phyloP scores from a whole-genome alignment of 1,140 invertebrate genomes.

The Phymastichus coffea region DNA sequence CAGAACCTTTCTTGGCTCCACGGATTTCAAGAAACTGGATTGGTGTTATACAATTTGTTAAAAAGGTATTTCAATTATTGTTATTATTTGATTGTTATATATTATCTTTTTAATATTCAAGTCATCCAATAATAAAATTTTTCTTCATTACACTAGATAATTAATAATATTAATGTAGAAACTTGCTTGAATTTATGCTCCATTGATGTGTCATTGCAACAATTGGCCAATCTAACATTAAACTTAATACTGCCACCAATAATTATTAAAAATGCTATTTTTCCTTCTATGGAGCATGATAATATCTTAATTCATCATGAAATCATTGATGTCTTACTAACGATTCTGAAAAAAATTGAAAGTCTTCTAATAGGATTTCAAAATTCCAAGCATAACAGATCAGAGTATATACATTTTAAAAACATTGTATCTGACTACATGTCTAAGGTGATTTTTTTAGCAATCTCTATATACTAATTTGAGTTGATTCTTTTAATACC shows the following conservation, averaged over 20 bases:
- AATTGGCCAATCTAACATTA: conserved; percentile 40
- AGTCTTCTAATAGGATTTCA: conserved; percentile 31
- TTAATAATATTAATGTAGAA: conserved; percentile 39
- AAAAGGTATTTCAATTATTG: conserved; percentile 49
- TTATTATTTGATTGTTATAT: not conserved
- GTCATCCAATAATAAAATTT: no score
- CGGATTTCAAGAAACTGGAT: conserved; percentile 63
- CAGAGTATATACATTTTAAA: conserved; percentile 30
- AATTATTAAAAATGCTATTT: conserved; percentile 42
- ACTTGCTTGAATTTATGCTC: conserved; percentile 34
- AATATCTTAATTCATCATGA: conserved; percentile 41
- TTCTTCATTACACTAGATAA: no score
- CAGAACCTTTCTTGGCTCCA: conserved; percentile 63
- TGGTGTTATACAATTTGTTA: conserved; percentile 56
- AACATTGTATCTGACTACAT: conserved; percentile 36
- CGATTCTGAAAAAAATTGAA: conserved; percentile 41
- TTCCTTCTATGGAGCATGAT: conserved; percentile 37
- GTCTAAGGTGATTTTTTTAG: conserved; percentile 34
- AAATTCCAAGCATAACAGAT: conserved; percentile 17
- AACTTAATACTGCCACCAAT: conserved; percentile 38
- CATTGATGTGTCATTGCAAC: conserved; percentile 32
- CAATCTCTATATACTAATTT: not conserved
- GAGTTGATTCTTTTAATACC: conserved; percentile 8
- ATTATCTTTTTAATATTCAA: no score
- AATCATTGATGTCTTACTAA: conserved; percentile 37